Evolutionary conservation across 2,113 vertebrate genomes (phyloP).

Genomic region (Labrus mixtus): DNA sequence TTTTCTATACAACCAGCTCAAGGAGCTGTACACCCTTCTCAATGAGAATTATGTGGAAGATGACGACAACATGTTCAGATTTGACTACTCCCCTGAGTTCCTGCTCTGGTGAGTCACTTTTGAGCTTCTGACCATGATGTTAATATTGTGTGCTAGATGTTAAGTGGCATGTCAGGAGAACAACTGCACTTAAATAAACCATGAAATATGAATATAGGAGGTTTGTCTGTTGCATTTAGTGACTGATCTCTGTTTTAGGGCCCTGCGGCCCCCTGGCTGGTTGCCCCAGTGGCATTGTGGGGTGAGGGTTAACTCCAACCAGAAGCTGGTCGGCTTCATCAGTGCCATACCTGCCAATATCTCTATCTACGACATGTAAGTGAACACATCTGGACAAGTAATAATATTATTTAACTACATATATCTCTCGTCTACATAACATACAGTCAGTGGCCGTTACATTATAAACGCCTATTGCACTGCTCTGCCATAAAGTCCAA

Average conservation of each 20-base stretch:
- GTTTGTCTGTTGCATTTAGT: not conserved
- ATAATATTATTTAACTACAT: too few species aligned
- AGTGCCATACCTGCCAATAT: slow-evolving; percentile 96
- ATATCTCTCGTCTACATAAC: not conserved
- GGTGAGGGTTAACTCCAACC: slow-evolving; percentile 95
- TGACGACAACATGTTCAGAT: slow-evolving; percentile 99
- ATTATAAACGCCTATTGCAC: not conserved
- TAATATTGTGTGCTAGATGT: not conserved
- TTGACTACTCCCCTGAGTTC: slow-evolving; percentile 98
- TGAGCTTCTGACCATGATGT: not conserved
- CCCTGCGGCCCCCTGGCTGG: slow-evolving; percentile 96
- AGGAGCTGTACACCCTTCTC: slow-evolving; percentile 96
- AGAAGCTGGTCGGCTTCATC: slow-evolving; percentile 98
- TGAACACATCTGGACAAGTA: not conserved
- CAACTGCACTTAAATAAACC: not conserved
- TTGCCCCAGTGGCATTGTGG: slow-evolving; percentile 98
- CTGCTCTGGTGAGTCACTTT: slow-evolving; percentile 90
- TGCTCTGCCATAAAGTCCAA: too few species aligned
- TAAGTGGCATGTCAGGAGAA: not conserved
- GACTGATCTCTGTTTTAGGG: slow-evolving; percentile 80
- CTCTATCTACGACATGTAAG: slow-evolving; percentile 95
- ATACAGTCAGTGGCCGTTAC: not conserved
- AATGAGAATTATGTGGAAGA: slow-evolving; percentile 99
- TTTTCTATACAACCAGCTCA: slow-evolving; percentile 84
- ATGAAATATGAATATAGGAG: too few species aligned